Conservation (phyloP, 2,888 invertebrate genomes). For the Crematogaster levior region DNA sequence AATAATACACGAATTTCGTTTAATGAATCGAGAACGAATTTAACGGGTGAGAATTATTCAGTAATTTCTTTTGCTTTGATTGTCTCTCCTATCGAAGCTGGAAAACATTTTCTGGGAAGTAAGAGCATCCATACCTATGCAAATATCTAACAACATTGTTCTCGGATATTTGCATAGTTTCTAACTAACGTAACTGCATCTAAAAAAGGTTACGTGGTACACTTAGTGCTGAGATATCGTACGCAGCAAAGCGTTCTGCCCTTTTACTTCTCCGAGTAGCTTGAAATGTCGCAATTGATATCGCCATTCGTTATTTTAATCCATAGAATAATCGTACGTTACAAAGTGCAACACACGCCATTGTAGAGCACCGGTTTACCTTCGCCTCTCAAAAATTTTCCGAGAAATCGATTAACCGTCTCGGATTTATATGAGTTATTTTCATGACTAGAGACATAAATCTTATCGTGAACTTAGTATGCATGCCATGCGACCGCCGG, state of each 20-base stretch:
- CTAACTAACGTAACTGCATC: constrained; percentile 29
- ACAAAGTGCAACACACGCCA: neutral
- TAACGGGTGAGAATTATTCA: constrained; percentile 4
- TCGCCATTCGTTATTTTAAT: constrained; percentile 36
- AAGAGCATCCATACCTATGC: constrained; percentile 35
- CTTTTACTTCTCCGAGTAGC: constrained; percentile 23
- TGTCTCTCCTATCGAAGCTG: neutral
- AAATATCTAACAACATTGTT: constrained; percentile 44
- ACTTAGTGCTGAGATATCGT: constrained; percentile 22
- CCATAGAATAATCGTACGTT: neutral
- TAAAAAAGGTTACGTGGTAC: constrained; percentile 30
- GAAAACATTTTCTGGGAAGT: neutral
- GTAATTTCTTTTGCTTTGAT: constrained; percentile 13
- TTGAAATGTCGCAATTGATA: constrained; percentile 20
- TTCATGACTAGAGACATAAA: constrained; percentile 59
- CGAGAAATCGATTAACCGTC: constrained; percentile 66
- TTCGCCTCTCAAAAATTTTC: constrained; percentile 44
- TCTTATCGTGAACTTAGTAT: constrained; percentile 71
- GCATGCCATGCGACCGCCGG: constrained; percentile 60
- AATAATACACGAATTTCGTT: neutral
- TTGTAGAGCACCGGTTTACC: constrained; percentile 20
- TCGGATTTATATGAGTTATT: constrained; percentile 46
- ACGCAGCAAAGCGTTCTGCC: neutral
- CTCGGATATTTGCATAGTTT: constrained; percentile 47
- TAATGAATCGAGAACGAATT: constrained; percentile 15